Evolutionary conservation across 2,113 vertebrate species (phyloP), one percentile per base, ranked within the genome.

Genomic region (Macrotus californicus): DNA sequence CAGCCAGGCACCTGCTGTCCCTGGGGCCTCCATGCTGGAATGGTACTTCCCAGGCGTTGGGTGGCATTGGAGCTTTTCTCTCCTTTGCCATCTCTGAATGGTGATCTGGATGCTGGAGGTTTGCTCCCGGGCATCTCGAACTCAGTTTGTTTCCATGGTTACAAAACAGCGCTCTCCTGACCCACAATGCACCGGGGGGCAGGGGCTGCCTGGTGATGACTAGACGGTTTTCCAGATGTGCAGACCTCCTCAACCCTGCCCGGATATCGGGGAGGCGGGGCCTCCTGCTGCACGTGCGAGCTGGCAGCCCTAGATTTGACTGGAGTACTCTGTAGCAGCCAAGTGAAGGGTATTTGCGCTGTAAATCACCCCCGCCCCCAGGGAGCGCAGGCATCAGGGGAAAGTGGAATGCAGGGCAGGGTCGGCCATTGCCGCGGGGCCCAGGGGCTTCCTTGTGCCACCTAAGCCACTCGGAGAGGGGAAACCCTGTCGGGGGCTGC

Each of bases 131-230:
- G 15, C 70, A 75, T 41, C 85, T 72, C 91, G 29, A 94, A 92
- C 77, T 92, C 91, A 15, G 75, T 79, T 96, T 84, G 85, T 97
- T 92, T 95, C 96, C 88, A 95, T 96, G 87, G 97, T 87, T 89
- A 96, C 97, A 61, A 94, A 95, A 79, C 77, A 73, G 7, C n/a
- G 31, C 59, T 86, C 29, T 85, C 21, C 90, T 43, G 54, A 54
- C 82, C 94, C 91, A 81, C 50, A 66, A 43, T 75, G 67, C 87
- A 36, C 80, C 52, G 31, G 91, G 91, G 31, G 76, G 52, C 34
- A 13, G 3, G 48, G 59, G 91, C 89, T 94, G 93, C 92, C 86
- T 39, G 70, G 70, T 56, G 70, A 84, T 19, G 2, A 18, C 29
- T 10, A 6, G 21, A 21, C 2, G 46, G 1, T 56, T 59, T 52